Conservation (phyloP, 2,113 vertebrate species). For the Aegithalos caudatus region DNA sequence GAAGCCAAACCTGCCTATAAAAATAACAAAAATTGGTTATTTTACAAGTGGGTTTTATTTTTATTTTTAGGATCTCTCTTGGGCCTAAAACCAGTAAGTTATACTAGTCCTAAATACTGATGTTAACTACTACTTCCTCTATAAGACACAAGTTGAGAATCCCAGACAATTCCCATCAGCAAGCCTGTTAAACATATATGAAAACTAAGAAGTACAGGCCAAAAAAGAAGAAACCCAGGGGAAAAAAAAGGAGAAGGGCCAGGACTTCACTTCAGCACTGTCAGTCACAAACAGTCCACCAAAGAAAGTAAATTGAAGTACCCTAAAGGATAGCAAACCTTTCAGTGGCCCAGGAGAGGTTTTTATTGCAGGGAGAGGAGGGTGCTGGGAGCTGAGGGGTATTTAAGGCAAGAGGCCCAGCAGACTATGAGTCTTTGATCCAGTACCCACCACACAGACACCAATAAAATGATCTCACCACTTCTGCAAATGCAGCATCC, state of each 20-base stretch:
- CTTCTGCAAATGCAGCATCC: background rate
- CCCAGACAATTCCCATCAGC: background rate
- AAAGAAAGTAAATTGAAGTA: background rate
- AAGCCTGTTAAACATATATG: background rate
- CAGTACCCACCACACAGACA: background rate
- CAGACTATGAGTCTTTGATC: background rate
- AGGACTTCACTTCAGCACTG: background rate
- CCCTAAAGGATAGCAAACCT: background rate
- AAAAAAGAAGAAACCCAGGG: background rate
- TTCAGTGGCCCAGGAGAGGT: background rate
- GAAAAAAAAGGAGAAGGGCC: background rate
- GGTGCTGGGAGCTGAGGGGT: background rate
- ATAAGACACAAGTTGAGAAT: background rate
- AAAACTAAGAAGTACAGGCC: background rate
- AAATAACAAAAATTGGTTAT: background rate
- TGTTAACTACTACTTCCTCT: background rate
- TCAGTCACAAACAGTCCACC: too few species aligned
- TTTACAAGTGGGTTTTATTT: background rate
- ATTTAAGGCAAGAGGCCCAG: conserved; percentile 38
- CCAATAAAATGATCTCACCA: background rate
- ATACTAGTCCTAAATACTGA: background rate
- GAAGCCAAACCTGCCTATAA: background rate
- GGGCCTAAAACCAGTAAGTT: background rate
- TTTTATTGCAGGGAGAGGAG: background rate
- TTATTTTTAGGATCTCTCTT: background rate